Evolutionary conservation across 2,888 invertebrate genomes (phyloP).

Genomic region (Chalcosyrphus nemorum): DNA sequence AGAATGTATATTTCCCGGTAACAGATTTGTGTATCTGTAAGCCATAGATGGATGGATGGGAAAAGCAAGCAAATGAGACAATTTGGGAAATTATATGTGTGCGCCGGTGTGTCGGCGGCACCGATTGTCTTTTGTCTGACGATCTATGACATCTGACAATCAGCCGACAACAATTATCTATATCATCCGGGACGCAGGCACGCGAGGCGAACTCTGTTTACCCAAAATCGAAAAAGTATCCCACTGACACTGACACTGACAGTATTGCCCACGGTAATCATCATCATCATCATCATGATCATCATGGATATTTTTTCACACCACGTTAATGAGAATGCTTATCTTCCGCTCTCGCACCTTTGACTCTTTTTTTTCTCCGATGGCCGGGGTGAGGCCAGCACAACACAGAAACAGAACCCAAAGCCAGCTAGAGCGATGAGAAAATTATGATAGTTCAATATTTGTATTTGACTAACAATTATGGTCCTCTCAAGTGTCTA

Average conservation of each 20-base stretch:
- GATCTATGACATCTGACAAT: constrained; percentile 68
- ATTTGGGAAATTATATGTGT: constrained; percentile 57
- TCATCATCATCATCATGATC: too few relatives aligned
- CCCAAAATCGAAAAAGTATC: constrained; percentile 62
- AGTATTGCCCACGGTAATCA: constrained; percentile 16
- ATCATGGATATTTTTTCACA: constrained; percentile 55
- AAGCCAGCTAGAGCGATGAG: constrained; percentile 42
- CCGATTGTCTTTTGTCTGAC: constrained; percentile 46
- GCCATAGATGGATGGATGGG: constrained; percentile 46
- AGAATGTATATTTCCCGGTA: constrained; percentile 59
- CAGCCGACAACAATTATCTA: constrained; percentile 61
- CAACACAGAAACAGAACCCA: too few relatives aligned
- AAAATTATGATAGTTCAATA: constrained; percentile 73
- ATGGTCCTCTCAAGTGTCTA: constrained; percentile 70
- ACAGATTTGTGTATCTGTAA: constrained; percentile 28
- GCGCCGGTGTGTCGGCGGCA: constrained; percentile 31
- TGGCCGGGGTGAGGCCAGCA: not conserved
- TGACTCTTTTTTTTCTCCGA: constrained; percentile 49
- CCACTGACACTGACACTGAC: constrained; percentile 49
- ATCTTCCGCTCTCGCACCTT: constrained; percentile 48
- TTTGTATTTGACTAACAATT: constrained; percentile 73
- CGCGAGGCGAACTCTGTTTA: constrained; percentile 64
- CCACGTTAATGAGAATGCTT: constrained; percentile 46
- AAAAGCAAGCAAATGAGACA: constrained; percentile 72
- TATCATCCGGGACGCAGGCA: constrained; percentile 56